Evolutionary conservation across 2,888 invertebrate species (phyloP), one percentile per base, ranked within the genome.

Genomic region (Tenthredo distinguenda): DNA sequence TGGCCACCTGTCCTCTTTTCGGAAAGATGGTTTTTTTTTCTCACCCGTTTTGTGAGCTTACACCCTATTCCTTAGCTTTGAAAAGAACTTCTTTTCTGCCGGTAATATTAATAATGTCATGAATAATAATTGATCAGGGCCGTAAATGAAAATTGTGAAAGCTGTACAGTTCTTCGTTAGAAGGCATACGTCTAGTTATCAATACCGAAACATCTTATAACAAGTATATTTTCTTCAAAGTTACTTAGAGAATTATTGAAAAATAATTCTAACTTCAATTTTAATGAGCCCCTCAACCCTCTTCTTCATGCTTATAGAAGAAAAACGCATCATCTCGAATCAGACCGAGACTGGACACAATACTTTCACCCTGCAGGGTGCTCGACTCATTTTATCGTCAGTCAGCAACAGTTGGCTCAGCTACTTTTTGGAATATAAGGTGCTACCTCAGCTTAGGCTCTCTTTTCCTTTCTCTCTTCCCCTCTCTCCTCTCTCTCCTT

Each of bases 361-460:
- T 68, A 0, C 34, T 37, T 21, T 43, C 1, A 74, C 21, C 31
- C 31, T 77, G 18, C 77, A 77, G 55, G 55, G 77, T 55, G 50
- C 77, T 43, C 10, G 72, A 74, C 81, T 81, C 18, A 55, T 37
- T 62, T 37, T 21, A 31, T 47, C 50, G 6, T 26, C 68, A n/a
- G 15, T 79, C 58, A 62, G 81, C 81, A 81, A 81, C 81, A 81
- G 81, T 81, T 81, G 81, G 81, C 72, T 62, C 72, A 40, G 62
- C 47, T 81, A 81, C 62, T 81, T 62, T 79, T 62, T n/a, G 15
- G 37, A 37, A 62, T 21, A 79, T 34, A 40, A 81, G 62, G 2
- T 47, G 1, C 26, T 26, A 76, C 5, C 50, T 74, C 40, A 21
- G 74, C 21, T 74, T 26, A 26, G 62, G 5, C 62, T 62, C 10